A percentile compares a stretch with the other conserved stretches of the same genome.
phyloP scores from a whole-genome alignment of 64 coral and sea anemone species.

The Stichodactyla mertensii region DNA sequence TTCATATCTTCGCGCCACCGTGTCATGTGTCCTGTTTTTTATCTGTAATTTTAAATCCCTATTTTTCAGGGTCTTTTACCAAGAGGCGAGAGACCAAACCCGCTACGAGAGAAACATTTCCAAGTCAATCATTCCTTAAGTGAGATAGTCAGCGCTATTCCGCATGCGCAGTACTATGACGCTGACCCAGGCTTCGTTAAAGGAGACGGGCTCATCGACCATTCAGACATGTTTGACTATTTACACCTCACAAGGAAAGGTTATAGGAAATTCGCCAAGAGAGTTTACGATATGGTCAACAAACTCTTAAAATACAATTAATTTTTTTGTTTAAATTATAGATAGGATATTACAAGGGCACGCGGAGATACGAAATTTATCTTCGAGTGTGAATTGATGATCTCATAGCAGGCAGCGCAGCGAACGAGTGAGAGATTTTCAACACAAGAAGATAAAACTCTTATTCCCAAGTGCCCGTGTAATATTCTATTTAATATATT shows the following conservation, averaged over 20 bases:
- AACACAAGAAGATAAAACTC: too few relatives aligned
- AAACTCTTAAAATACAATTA: conserved; percentile 78
- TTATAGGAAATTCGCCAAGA: conserved; percentile 67
- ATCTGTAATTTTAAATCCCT: neutral
- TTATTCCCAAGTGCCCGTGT: too few relatives aligned
- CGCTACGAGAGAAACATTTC: conserved; percentile 78
- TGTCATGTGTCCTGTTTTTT: too few relatives aligned
- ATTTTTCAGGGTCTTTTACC: conserved; percentile 77
- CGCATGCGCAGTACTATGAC: conserved; percentile 73
- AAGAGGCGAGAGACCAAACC: conserved; percentile 78
- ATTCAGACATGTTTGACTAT: conserved; percentile 89
- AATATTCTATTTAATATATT: too few relatives aligned
- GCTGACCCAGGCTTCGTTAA: conserved; percentile 94
- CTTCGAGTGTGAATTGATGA: too few relatives aligned
- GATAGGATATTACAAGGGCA: too few relatives aligned
- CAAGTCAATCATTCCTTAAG: conserved; percentile 76
- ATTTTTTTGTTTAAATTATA: neutral
- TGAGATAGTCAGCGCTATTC: conserved; percentile 53
- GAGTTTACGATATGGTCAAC: conserved; percentile 60
- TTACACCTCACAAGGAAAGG: conserved; percentile 79
- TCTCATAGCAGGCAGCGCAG: too few relatives aligned
- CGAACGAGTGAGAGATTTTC: too few relatives aligned
- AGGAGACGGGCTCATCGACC: conserved; percentile 66
- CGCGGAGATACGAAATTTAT: too few relatives aligned
- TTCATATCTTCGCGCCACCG: neutral